Base-by-base conservation (phyloP, 2,797 vertebrate species). In the Sandelia bainsii region DNA sequence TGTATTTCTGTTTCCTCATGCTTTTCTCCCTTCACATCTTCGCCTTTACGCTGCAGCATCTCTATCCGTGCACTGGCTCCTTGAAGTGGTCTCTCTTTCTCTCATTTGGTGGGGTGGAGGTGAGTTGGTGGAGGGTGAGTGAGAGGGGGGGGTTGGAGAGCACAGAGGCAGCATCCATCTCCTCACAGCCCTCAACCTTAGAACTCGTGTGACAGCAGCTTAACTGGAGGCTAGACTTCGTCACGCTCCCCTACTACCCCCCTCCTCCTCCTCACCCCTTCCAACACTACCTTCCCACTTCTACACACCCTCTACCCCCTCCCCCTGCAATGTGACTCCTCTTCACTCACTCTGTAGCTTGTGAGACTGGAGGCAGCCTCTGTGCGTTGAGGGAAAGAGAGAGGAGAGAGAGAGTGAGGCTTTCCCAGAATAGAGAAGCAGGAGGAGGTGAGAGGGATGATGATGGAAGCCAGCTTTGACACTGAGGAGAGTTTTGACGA, bases 401-500 rank as follows among this genome's bases (percentile, higher is more conserved):
- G 44, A 58, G 49, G 52, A 52, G 70, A 53, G 57, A 13, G 64
- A 46, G 53, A 67, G 82, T 3, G 77, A 83, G 83, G 83, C 62
- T 87, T 87, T 81, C 84, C 76, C 81, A 84, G 83, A 83, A 71
- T 66, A 87, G 80, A 86, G 75, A 70, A 89, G 83, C 80, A 88
- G 88, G 69, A 90, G 88, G 81, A 85, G 87, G 82, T 52, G 85
- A 79, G 83, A 82, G 84, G 83, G 83, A 87, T 72, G 78, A 92
- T 88, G 84, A 94, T 93, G 90, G 93, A 94, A 80, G 93, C 92
- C 87, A 95, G 93, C 93, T 95, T 95, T 88, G 95, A 95, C 89
- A 94, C 94, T 62, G 96, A 98, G 93, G 94, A 94, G 93, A 96
- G 95, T 92, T 96, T 96, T 94, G 96, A 96, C 5, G 95, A 95